A percentile compares a stretch with the other conserved stretches of the same genome.
phyloP scores from a whole-genome alignment of 2,797 vertebrate species.

The Microchirus variegatus region DNA sequence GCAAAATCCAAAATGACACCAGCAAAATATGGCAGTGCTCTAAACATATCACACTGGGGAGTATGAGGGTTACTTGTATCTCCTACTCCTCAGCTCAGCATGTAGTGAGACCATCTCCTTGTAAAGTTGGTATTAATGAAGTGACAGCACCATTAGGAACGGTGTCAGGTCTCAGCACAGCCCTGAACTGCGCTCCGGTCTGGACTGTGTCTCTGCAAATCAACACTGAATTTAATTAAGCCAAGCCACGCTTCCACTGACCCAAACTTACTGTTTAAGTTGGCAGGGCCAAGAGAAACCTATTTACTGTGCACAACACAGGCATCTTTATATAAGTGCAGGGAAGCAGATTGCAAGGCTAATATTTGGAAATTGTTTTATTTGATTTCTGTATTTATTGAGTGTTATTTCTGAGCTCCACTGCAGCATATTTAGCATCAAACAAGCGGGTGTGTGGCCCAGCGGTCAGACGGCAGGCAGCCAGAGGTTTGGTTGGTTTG shows the following conservation, averaged over 20 bases:
- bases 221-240: constrained; percentile 78
- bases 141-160: constrained; percentile 55
- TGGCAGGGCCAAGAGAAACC: constrained; percentile 67
- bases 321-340: constrained; percentile 65
- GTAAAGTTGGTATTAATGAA: constrained; percentile 59
- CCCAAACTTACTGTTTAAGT: constrained; percentile 69
- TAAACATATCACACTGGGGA: not conserved
- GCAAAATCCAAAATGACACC: not conserved
- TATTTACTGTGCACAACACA: constrained; percentile 74
- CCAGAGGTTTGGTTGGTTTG: constrained; percentile 67
- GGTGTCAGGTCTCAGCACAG: constrained; percentile 47
- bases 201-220: constrained; percentile 72
- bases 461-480: constrained; percentile 68
- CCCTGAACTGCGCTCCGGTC: constrained; percentile 65
- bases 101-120: constrained; percentile 18
- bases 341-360: constrained; percentile 69
- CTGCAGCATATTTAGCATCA: constrained; percentile 74
- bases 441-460: constrained; percentile 64
- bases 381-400: constrained; percentile 81
- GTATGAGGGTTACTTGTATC: constrained; percentile 3
- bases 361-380: constrained; percentile 82
- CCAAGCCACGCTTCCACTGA: constrained; percentile 63
- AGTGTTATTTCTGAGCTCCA: constrained; percentile 73
- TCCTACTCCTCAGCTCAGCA: constrained; percentile 26
- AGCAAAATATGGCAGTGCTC: not conserved